Base-by-base conservation (phyloP, 2,888 invertebrate species). In the Caenorhabditis wallacei region DNA sequence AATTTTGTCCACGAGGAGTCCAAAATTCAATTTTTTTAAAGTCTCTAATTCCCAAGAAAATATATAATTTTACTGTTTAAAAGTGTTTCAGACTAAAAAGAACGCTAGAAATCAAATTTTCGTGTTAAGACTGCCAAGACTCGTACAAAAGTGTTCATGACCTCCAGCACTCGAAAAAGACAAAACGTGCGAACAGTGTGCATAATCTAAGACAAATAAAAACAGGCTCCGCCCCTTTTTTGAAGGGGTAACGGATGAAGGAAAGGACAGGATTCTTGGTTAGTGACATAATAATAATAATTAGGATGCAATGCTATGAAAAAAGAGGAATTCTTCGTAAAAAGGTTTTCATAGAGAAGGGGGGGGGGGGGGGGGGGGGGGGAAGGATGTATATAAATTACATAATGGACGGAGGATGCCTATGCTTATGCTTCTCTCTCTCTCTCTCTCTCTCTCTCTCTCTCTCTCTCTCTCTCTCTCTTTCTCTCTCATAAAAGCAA, bases 101-200 rank as follows among this genome's bases (percentile, higher is more conserved):
- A n/a, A n/a, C n/a, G n/a, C n/a, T n/a, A n/a, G n/a, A n/a, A n/a
- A n/a, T n/a, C n/a, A n/a, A n/a, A n/a, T n/a, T n/a, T n/a, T n/a
- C n/a, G n/a, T n/a, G n/a, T n/a, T n/a, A n/a, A n/a, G n/a, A n/a
- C n/a, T 30, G 30, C 30, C 30, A 5, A 30, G 3, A 30, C 30
- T 30, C 8, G 30, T 30, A 30, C 8, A 30, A 5, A 30, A 30
- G 30, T 30, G 3, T 30, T 30, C 30, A 30, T 30, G 30, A 30
- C 30, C 30, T 30, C 8, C 8, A 30, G 30, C 30, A 30, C 30
- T 30, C 30, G 8, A 30, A n/a, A 24, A 69, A 61, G 69, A 78
- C 69, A 69, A 61, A 78, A 78, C 69, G 78, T 78, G 78, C 78
- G 69, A 78, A 78, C 61, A 78, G 54, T 69, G 63, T 69, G 78